Evolutionary conservation across 2,888 invertebrate genomes (phyloP), one percentile per base, ranked within the genome.

Genomic region (Antitype chi): DNA sequence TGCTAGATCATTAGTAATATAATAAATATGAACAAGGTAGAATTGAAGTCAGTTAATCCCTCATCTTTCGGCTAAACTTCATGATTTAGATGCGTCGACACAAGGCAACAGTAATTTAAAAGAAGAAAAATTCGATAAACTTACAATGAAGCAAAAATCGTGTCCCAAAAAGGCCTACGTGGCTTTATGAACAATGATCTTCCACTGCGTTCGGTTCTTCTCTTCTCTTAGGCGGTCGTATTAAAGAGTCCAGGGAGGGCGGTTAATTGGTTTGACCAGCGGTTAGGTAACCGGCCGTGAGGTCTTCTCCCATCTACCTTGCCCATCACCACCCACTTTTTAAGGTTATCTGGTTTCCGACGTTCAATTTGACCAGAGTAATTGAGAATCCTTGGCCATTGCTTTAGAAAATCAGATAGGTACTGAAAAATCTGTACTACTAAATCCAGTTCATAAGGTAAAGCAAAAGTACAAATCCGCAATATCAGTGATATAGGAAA

Each of bases 401-500:
- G 17, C 59, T 32, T 32, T 32, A 1, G 20, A 9, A 28, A 32
- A 60, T 60, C 60, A 23, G 5, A 20, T 32, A 25, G 9, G 28
- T 47, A 62, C 9, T 25, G 43, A n/a, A 64, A 74, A 43, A 55
- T 74, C 4, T 28, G 32, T 66, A n/a, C 4, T n/a, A 23, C n/a
- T 3, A 43, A 64, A 70, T 60, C 4, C 47, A 47, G n/a, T 59
- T 17, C n/a, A 49, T 66, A 32, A 53, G 11, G 43, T 55, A 70
- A 28, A 69, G 23, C 25, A n/a, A 47, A 55, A 57, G 32, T 69
- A 23, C 43, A 59, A 49, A 67, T 84, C 32, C 7, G 28, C 55
- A 38, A 60, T 57, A 66, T 55, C 43, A 55, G 20, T 57, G 15
- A n/a, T 70, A 68, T 32, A 59, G 17, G 15, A 69, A 69, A 76